Evolutionary conservation across 1,140 invertebrate genomes (phyloP).

Genomic region (Augochlora pura): DNA sequence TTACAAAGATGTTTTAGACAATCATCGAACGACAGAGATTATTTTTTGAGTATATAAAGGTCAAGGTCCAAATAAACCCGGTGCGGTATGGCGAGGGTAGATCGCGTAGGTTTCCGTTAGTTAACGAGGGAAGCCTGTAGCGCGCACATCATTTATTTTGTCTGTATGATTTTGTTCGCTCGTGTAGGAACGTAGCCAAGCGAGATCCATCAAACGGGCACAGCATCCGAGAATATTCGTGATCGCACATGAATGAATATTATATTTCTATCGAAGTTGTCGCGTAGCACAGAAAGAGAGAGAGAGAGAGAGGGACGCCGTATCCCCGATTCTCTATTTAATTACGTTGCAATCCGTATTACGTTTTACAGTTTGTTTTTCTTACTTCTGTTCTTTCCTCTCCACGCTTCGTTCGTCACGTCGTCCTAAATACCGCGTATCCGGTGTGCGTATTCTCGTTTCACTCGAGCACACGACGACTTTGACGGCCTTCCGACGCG

Average conservation of each 20-base stretch:
- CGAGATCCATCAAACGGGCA: not conserved
- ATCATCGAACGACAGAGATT: too few relatives aligned
- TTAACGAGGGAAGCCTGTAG: too few relatives aligned
- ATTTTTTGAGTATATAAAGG: too few relatives aligned
- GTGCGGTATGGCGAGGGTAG: too few relatives aligned
- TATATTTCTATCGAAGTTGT: constrained; percentile 1
- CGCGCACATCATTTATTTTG: too few relatives aligned
- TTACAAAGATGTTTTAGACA: too few relatives aligned
- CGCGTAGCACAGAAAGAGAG: not conserved
- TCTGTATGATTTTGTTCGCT: too few relatives aligned
- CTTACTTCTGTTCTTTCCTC: not conserved
- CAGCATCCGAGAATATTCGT: not conserved
- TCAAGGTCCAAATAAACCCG: too few relatives aligned
- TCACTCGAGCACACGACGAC: too few relatives aligned
- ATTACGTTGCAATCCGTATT: constrained; percentile 11
- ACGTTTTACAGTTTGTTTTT: not conserved
- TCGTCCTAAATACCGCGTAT: constrained; percentile 15
- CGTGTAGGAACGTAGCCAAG: too few relatives aligned
- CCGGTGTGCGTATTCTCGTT: not conserved
- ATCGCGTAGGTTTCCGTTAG: too few relatives aligned
- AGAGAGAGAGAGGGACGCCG: not conserved
- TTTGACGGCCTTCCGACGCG: too few relatives aligned
- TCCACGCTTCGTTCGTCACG: not conserved
- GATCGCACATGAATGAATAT: not conserved
- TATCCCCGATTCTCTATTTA: constrained; percentile 6